Evolutionary conservation across 2,113 vertebrate species (phyloP).

Genomic region (Ciconia boyciana): DNA sequence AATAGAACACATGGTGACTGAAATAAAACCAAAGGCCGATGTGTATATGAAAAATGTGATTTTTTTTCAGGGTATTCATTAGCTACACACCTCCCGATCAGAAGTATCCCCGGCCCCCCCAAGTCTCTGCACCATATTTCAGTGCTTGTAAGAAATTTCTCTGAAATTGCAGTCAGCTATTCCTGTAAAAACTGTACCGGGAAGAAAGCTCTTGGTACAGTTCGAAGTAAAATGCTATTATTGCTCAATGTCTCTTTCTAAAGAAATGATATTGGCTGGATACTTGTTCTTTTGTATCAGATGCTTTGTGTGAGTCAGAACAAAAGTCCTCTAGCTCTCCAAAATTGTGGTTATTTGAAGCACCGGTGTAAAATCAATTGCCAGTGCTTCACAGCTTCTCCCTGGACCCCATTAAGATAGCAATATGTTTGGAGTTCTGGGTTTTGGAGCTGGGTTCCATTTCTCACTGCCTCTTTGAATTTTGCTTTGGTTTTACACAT

Average conservation of each 20-base stretch:
- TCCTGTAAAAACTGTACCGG: neutral
- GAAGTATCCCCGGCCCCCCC: neutral
- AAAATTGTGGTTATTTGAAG: neutral
- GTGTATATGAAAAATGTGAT: neutral
- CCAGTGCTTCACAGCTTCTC: neutral
- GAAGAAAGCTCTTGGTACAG: neutral
- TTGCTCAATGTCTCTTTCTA: conserved; percentile 13
- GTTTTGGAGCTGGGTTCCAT: neutral
- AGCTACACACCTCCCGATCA: neutral
- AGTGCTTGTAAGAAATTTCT: neutral
- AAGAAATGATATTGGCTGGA: conserved; percentile 7
- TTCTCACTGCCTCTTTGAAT: neutral
- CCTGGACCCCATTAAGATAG: neutral
- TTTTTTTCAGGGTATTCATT: neutral
- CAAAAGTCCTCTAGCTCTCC: neutral
- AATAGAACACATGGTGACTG: neutral
- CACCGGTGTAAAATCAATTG: neutral
- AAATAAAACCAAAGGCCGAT: neutral
- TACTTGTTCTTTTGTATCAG: neutral
- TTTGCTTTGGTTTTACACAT: neutral
- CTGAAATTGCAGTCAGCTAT: conserved; percentile 25
- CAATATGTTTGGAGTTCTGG: neutral
- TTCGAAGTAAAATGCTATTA: conserved; percentile 30
- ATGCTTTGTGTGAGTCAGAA: conserved; percentile 11
- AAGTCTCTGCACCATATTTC: neutral